A percentile compares a stretch with the other conserved stretches of the same genome.
Evolutionary conservation across 2,113 vertebrate genomes (phyloP).

Genomic region (Oreotrochilus melanogaster): DNA sequence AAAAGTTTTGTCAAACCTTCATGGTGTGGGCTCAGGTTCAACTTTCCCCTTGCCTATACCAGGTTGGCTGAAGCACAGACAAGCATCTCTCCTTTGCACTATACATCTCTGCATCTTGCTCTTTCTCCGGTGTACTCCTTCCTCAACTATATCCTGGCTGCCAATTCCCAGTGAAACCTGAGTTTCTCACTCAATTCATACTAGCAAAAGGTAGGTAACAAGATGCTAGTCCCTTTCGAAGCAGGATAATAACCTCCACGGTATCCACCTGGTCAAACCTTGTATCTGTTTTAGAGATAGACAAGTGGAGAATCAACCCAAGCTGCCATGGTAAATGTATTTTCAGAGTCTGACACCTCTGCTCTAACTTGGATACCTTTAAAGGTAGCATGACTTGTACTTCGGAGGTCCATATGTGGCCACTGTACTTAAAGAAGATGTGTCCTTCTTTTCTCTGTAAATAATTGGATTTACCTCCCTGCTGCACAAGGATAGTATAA

Average conservation of each 20-base stretch:
- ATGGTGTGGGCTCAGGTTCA: neutral
- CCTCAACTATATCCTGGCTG: neutral
- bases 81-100: neutral
- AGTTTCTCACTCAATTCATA: neutral
- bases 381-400: neutral
- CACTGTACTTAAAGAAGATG: neutral
- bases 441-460: neutral
- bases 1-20: neutral
- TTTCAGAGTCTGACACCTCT: neutral
- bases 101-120: neutral
- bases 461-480: neutral
- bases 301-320: neutral
- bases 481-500: neutral
- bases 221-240: neutral
- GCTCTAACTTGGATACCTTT: neutral
- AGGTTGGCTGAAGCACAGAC: neutral
- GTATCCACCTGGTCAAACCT: neutral
- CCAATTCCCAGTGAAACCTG: neutral
- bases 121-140: neutral
- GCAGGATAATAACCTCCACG: neutral
- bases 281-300: neutral
- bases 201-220: neutral
- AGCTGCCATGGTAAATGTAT: neutral
- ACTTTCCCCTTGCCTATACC: neutral
- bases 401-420: neutral